A percentile compares a stretch with the other conserved stretches of the same genome.
These are phyloP conservation scores for Cheilosia variabilis DNA, from an alignment of 2,888 invertebrate species.

Conservation along the genomic window DNA sequence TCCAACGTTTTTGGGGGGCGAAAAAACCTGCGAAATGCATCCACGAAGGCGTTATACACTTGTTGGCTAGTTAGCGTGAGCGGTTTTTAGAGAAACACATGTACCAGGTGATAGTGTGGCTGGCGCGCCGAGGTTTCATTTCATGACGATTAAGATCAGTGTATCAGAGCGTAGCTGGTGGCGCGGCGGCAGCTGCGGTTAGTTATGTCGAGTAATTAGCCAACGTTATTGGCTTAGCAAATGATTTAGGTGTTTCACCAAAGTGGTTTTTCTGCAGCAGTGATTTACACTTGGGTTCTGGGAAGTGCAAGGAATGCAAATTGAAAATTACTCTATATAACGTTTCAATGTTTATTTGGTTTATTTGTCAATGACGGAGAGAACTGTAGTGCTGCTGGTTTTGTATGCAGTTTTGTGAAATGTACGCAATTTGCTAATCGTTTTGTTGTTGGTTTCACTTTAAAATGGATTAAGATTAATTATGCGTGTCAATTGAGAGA, in stretches of 20 bases:
- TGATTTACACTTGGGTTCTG: constrained; percentile 50
- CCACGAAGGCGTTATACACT: constrained; percentile 69
- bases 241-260: constrained; percentile 63
- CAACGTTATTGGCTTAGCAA: constrained; percentile 68
- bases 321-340: constrained; percentile 48
- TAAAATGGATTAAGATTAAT: constrained; percentile 10
- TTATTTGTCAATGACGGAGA: constrained; percentile 23
- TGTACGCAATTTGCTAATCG: constrained; percentile 27
- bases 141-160: constrained; percentile 59
- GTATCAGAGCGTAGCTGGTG: constrained; percentile 63
- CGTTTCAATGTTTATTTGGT: constrained; percentile 4
- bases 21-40: constrained; percentile 39
- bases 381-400: constrained; percentile 28
- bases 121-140: constrained; percentile 6
- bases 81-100: constrained; percentile 57
- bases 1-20: constrained; percentile 50
- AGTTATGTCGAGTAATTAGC: constrained; percentile 65
- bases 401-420: constrained; percentile 1
- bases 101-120: constrained; percentile 46
- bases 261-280: constrained; percentile 27
- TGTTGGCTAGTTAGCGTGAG: constrained; percentile 59
- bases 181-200: constrained; percentile 5
- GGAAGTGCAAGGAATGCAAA: constrained; percentile 46
- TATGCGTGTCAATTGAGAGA: not conserved
- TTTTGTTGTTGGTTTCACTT: constrained; percentile 18